Base-by-base conservation (phyloP, 2,113 vertebrate species). In the Nothocercus julius region DNA sequence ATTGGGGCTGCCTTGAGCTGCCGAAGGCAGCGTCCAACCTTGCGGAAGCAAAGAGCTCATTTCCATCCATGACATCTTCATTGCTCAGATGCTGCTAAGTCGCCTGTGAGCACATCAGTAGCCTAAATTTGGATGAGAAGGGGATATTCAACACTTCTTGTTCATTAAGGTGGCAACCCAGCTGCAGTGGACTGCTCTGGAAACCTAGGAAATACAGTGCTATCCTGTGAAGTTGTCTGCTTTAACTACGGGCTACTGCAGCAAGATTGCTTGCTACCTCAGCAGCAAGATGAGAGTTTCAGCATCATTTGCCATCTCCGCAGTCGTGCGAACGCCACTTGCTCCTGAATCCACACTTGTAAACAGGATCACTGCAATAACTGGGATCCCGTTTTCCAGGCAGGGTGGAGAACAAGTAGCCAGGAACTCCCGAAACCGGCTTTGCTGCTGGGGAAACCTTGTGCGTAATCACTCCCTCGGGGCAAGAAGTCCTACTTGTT, bases 401-500 rank as follows among this genome's bases (percentile, higher is more conserved):
- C 68, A 93, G 94, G 86, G 88, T 75, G 86, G 92, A 92, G 90
- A 84, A 58, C 16, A 3, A 88, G 61, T 14, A 84, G 56, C 58
- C 73, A 17, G 45, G 69, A 95, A 93, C 83, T 78, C 54, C 85
- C 90, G 70, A 78, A 92, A 64, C 34, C 68, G 59, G 83, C 44
- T 87, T 74, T 8, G n/a, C 51, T 85, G 63, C 75, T 70, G 85
- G 18, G 86, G 76, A 89, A 92, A 82, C 86, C 64, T 79, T 67
- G 8, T 5, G 19, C 61, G 66, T 87, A 90, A 94, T 91, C 1
- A 0, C 66, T 89, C 86, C 95, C 95, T 82, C 0, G 21, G 84
- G 92, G 89, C 49, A 89, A 82, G 44, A 62, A 84, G 62, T 53
- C 77, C 70, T 92, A 66, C 89, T 76, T 93, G 94, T 91, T 94